phyloP scores from a whole-genome alignment of 2,888 invertebrate genomes.

The Portevinia maculata region DNA sequence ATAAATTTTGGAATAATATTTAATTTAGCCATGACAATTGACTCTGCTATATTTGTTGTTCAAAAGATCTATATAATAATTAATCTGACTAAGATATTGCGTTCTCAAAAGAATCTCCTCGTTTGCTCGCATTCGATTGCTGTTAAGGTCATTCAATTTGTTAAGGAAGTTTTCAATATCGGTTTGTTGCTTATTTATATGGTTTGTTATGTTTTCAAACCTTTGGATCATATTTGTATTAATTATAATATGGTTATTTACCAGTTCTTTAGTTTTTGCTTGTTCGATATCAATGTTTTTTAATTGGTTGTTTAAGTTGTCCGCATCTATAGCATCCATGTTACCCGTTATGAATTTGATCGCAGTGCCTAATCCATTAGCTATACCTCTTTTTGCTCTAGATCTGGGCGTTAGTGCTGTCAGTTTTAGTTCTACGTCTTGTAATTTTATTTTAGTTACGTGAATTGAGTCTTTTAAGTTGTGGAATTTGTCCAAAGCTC shows the following conservation, averaged over 20 bases:
- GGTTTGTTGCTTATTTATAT: conserved; percentile 26
- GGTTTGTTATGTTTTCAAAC: conserved; percentile 27
- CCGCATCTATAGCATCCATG: conserved; percentile 19
- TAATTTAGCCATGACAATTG: conserved; percentile 39
- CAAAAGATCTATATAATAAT: conserved; percentile 19
- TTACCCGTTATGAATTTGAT: conserved; percentile 16
- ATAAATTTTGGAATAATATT: conserved; percentile 53
- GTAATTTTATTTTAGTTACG: conserved; percentile 13
- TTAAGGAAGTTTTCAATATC: conserved; percentile 8
- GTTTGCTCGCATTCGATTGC: conserved; percentile 6
- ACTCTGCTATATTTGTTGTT: conserved; percentile 40
- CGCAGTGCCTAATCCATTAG: conserved; percentile 5
- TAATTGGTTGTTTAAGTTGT: not conserved
- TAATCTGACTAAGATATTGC: conserved; percentile 18
- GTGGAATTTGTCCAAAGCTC: conserved; percentile 1
- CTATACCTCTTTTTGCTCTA: conserved; percentile 20
- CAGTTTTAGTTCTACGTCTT: conserved; percentile 15
- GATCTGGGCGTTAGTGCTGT: conserved; percentile 1
- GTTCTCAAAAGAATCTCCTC: conserved; percentile 10
- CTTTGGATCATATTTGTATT: conserved; percentile 16
- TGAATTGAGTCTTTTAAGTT: not conserved
- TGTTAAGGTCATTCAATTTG: conserved; percentile 8
- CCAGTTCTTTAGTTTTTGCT: not conserved
- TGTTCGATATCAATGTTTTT: not conserved
- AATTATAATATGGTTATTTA: conserved; percentile 13